phyloP scores from a whole-genome alignment of 2,113 vertebrate species.

The Burhinus bistriatus region DNA sequence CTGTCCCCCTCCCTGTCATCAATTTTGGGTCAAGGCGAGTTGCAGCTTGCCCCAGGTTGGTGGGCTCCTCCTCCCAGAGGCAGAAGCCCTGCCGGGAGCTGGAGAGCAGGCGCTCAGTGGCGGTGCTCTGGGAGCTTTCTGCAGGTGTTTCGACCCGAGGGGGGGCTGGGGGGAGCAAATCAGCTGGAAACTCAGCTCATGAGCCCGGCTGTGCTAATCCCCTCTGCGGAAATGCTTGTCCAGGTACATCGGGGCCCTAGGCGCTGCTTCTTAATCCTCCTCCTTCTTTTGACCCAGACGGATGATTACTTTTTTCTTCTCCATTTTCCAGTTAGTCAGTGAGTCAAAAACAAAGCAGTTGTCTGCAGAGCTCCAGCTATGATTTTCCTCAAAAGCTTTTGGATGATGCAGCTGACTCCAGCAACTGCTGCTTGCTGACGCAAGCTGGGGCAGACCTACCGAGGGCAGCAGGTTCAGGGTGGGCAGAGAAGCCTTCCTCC shows the following conservation, averaged over 20 bases:
- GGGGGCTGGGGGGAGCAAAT: background rate
- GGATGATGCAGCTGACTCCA: background rate
- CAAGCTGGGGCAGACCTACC: background rate
- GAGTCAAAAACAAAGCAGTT: background rate
- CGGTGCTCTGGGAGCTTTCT: background rate
- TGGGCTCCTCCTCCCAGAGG: background rate
- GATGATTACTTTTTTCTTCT: background rate
- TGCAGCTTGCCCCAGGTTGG: background rate
- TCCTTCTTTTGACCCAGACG: background rate
- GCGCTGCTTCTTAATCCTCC: background rate
- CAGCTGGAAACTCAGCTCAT: background rate
- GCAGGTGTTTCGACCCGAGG: background rate
- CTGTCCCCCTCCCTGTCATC: background rate
- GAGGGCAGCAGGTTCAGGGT: accelerated
- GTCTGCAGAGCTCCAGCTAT: background rate
- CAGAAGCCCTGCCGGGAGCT: accelerated
- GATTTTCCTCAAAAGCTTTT: background rate
- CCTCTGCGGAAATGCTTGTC: background rate
- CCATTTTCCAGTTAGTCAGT: background rate
- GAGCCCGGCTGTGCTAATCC: background rate
- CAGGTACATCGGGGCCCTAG: background rate
- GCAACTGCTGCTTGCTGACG: background rate
- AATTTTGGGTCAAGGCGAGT: background rate
- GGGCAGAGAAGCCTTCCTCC: background rate
- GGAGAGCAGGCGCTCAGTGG: accelerated